Conservation (phyloP, 2,113 vertebrate species). For the Pao palembangensis region DNA sequence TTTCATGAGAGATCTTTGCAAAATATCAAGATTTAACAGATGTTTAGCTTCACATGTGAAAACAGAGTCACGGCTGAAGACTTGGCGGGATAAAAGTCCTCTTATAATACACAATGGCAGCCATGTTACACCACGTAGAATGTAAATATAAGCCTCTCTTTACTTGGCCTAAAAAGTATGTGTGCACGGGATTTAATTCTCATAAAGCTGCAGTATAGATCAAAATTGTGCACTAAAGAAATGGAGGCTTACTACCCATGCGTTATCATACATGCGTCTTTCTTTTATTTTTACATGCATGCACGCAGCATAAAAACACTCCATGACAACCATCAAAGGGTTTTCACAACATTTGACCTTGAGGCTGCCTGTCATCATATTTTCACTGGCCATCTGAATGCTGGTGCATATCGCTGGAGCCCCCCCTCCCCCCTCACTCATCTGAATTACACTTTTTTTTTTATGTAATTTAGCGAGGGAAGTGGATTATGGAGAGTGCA, state of each 20-base stretch:
- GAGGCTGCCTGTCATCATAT: slow-evolving; percentile 63
- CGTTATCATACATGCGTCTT: background rate
- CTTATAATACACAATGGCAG: slow-evolving; percentile 17
- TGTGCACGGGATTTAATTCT: background rate
- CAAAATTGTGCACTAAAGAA: too few relatives aligned
- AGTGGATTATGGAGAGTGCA: slow-evolving; percentile 67
- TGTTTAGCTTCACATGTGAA: slow-evolving; percentile 18
- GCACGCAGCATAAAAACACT: slow-evolving; percentile 20
- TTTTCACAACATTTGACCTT: slow-evolving; percentile 68
- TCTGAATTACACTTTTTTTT: slow-evolving; percentile 70
- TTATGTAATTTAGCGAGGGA: slow-evolving; percentile 55
- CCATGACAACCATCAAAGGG: slow-evolving; percentile 43
- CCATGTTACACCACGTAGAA: slow-evolving; percentile 14
- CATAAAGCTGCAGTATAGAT: background rate
- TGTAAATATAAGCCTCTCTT: slow-evolving; percentile 15
- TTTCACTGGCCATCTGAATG: slow-evolving; percentile 49
- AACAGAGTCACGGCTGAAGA: background rate
- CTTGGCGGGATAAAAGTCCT: slow-evolving; percentile 23
- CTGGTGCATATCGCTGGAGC: slow-evolving; percentile 49
- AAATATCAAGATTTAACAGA: background rate
- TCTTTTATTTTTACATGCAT: background rate
- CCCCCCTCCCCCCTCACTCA: slow-evolving; percentile 58
- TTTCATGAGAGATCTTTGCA: too few relatives aligned
- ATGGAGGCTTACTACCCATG: background rate
- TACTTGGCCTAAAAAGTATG: slow-evolving; percentile 9